phyloP scores from a whole-genome alignment of 2,797 vertebrate species.

The Pseudopleuronectes americanus region DNA sequence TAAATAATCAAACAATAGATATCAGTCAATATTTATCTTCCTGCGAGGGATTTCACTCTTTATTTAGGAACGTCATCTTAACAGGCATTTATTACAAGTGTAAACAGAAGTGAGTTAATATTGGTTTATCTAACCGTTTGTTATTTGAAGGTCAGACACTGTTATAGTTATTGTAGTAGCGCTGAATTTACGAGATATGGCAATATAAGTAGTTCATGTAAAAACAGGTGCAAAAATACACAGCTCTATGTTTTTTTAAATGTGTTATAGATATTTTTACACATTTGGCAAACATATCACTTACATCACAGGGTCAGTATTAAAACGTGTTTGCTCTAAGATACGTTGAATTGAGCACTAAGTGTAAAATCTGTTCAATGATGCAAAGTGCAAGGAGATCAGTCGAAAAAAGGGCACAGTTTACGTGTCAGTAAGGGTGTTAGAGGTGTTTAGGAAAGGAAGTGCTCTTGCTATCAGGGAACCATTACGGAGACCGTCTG shows the following conservation, averaged over 20 bases:
- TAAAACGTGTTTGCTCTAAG: neutral
- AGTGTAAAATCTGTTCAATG: neutral
- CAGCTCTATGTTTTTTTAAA: neutral
- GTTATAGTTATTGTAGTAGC: neutral
- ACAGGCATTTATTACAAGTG: neutral
- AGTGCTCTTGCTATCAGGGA: too few species aligned
- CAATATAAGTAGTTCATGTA: conserved; percentile 17
- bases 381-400: neutral
- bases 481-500: neutral
- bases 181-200: neutral
- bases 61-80: conserved; percentile 4
- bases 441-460: neutral
- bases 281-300: too few species aligned
- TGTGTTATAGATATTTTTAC: neutral
- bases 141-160: neutral
- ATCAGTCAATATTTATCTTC: neutral
- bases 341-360: neutral
- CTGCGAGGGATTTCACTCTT: neutral
- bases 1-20: neutral
- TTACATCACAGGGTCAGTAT: neutral
- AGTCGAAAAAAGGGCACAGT: neutral
- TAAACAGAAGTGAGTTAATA: neutral
- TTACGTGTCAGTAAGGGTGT: neutral
- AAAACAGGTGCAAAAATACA: conserved; percentile 17
- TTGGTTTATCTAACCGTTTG: conserved; percentile 34